phyloP scores from a whole-genome alignment of 1,140 invertebrate genomes.

The Drosophila ananassae region DNA sequence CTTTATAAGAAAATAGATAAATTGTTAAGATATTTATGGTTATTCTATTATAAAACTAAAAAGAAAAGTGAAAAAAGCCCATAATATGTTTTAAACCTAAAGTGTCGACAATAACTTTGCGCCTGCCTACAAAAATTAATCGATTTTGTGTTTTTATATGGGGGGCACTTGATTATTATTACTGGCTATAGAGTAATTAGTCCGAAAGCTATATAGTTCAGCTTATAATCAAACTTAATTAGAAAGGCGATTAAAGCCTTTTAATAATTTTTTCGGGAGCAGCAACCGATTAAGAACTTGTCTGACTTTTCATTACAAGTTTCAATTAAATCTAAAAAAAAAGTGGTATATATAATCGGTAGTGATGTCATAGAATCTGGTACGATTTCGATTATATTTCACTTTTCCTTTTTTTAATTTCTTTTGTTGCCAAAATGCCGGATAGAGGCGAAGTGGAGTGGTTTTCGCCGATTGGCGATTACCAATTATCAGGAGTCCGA shows the following conservation, averaged over 20 bases:
- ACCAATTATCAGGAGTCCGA: conserved; percentile 30
- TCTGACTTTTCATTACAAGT: not conserved
- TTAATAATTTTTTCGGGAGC: not conserved
- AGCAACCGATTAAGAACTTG: not conserved
- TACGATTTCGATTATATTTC: conserved; percentile 12
- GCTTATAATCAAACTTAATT: not conserved
- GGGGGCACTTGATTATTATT: not conserved
- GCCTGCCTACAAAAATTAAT: not conserved
- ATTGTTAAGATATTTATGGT: too few relatives aligned
- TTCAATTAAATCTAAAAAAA: too few relatives aligned
- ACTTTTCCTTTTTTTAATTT: conserved; percentile 17
- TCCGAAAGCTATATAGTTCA: not conserved
- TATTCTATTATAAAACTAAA: too few relatives aligned
- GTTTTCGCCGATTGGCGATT: not conserved
- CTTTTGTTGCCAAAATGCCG: not conserved
- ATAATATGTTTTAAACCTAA: too few relatives aligned
- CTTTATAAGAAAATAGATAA: too few relatives aligned
- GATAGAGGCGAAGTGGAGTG: conserved; percentile 1
- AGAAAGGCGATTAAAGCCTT: not conserved
- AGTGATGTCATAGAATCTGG: conserved; percentile 15
- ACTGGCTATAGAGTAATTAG: conserved; percentile 1
- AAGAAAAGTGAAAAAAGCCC: too few relatives aligned
- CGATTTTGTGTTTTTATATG: conserved; percentile 2
- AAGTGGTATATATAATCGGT: not conserved
- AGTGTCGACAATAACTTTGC: too few relatives aligned